Evolutionary conservation across 2,113 vertebrate species (phyloP).

Genomic region (Hydrolagus affinis): DNA sequence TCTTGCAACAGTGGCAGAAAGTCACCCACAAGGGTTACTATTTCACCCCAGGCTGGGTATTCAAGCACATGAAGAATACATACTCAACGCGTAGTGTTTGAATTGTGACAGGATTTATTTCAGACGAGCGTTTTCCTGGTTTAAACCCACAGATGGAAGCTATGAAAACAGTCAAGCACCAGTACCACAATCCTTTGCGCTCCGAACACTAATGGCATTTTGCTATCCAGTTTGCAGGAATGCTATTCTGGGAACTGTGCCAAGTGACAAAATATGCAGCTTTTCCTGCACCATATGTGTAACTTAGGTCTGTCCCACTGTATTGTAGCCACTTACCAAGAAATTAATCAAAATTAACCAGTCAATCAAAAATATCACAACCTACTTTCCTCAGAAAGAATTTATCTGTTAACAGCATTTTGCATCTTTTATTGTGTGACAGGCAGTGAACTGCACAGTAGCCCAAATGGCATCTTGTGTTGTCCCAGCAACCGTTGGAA

Average conservation of each 20-base stretch:
- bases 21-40: not conserved
- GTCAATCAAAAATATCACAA: not conserved
- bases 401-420: not conserved
- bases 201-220: conserved; percentile 27
- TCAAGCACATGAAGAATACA: not conserved
- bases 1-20: not conserved
- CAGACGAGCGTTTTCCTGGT: conserved; percentile 30
- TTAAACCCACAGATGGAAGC: conserved; percentile 26
- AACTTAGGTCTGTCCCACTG: not conserved
- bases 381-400: not conserved
- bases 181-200: conserved; percentile 22
- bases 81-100: not conserved
- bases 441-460: no score
- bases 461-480: no score
- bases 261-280: conserved; percentile 18
- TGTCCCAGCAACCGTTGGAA: no score
- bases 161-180: conserved; percentile 23
- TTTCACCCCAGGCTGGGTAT: not conserved
- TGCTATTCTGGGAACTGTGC: conserved; percentile 27
- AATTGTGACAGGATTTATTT: conserved; percentile 27
- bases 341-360: not conserved
- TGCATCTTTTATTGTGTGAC: not conserved
- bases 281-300: not conserved
- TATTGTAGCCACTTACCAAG: not conserved
- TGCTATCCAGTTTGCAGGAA: conserved; percentile 25